Percentiles rank a stretch among this genome's conserved stretches.
phyloP scores from a whole-genome alignment of 2,797 vertebrate species.

The Eulemur rubriventer region DNA sequence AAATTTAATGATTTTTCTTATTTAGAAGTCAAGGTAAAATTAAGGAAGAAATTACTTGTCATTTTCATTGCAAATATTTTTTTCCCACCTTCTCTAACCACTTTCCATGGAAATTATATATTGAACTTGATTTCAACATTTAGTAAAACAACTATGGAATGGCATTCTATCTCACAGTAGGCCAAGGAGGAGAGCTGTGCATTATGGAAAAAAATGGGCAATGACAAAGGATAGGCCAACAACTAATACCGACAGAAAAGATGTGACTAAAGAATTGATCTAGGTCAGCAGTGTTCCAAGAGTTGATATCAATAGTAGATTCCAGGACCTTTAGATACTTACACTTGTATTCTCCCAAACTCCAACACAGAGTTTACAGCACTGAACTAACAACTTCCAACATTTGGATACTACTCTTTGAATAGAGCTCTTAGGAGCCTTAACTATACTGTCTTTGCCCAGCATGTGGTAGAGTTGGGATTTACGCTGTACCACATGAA shows the following conservation, averaged over 20 bases:
- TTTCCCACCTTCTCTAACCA: neutral
- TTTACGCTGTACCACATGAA: neutral
- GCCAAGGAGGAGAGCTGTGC: neutral
- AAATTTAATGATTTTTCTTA: neutral
- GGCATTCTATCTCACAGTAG: neutral
- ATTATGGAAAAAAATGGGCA: neutral
- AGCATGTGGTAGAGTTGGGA: neutral
- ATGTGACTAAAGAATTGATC: neutral
- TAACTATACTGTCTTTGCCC: fast-evolving
- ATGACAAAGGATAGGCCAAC: neutral
- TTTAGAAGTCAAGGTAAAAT: neutral
- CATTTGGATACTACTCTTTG: neutral
- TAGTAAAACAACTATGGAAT: neutral
- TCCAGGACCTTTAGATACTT: neutral
- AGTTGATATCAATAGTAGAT: neutral
- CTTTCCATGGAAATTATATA: neutral
- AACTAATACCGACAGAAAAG: neutral
- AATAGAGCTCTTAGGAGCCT: neutral
- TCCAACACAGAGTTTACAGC: neutral
- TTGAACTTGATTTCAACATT: neutral
- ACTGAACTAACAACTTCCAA: neutral
- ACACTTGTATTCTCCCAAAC: neutral
- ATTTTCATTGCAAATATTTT: conserved; percentile 29
- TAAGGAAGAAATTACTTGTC: neutral
- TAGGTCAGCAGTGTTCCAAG: neutral